These are phyloP conservation scores for Popillia japonica DNA, from an alignment of 1,140 invertebrate species.

Conservation along the genomic window DNA sequence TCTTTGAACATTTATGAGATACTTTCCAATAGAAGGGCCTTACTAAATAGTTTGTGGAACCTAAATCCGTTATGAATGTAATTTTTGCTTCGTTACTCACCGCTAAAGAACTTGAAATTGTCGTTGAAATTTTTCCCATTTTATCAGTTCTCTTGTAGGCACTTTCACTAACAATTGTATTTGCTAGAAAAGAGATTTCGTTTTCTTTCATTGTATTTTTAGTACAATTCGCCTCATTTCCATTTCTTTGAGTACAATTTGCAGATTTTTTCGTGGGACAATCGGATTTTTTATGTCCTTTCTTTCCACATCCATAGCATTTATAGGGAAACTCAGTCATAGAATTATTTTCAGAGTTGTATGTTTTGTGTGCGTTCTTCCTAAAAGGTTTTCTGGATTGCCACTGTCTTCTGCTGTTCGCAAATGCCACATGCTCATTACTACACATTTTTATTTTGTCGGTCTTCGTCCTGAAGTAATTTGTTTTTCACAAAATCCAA, in stretches of 20 bases:
- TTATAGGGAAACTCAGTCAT: not conserved
- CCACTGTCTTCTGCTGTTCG: too few species aligned
- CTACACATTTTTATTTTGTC: not conserved
- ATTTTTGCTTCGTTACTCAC: not conserved
- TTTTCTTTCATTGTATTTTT: not conserved
- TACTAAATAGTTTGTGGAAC: too few species aligned
- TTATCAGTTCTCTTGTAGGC: not conserved
- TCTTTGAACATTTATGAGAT: too few species aligned
- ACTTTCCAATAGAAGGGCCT: too few species aligned
- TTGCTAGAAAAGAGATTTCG: slow-evolving; percentile 10
- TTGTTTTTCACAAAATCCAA: slow-evolving; percentile 36
- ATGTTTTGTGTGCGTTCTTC: too few species aligned
- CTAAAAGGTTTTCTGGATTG: too few species aligned
- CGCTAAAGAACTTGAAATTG: not conserved
- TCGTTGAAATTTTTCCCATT: not conserved
- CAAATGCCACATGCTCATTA: too few species aligned
- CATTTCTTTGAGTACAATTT: too few species aligned
- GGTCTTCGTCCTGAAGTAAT: slow-evolving; percentile 11
- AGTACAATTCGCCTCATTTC: too few species aligned
- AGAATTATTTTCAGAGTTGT: too few species aligned
- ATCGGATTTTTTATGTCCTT: not conserved
- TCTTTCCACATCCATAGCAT: not conserved
- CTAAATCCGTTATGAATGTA: not conserved
- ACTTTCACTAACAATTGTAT: not conserved
- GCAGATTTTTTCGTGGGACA: not conserved